Base-by-base conservation (phyloP, 2,113 vertebrate genomes). In the Brachypodius melanocephalos region DNA sequence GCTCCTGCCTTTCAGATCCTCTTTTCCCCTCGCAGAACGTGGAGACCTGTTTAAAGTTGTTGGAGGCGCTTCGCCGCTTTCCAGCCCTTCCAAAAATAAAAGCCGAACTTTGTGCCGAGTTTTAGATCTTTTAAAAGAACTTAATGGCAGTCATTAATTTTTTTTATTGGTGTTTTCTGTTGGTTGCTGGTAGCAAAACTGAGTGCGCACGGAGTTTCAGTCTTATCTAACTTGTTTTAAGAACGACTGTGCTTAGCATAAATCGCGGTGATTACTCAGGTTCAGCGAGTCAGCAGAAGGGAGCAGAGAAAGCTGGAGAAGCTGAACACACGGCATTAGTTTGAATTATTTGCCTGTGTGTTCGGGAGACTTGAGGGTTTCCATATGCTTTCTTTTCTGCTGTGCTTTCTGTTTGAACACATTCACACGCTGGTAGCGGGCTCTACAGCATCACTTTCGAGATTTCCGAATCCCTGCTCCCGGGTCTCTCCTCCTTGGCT, bases 11-110 rank as follows among this genome's bases (percentile, higher is more conserved):
- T 20, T 34, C 19, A 1, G 2, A 0, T 42, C 29, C 20, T 18
- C 1, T 29, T 62, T 48, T 19, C 20, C 4, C 32, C n/a, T 65
- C 10, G 16, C 18, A 3, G 46, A 10, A 31, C 0, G 57, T 3
- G 38, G 57, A 46, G 43, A 25, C 6, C 9, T 4, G 38, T 8
- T 46, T 66, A 0, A 63, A 84, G 91, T 54, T 68, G 55, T 6
- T 10, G 20, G 6, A 42, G 34, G 51, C 9, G 15, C 17, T 17
- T 42, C 2, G 1, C 7, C 8, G 2, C 62, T 61, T 52, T 9
- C 24, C 34, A n/a, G 36, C 49, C 17, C 28, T n/a, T 48, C 22
- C 3, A 5, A 9, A n/a, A 12, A 65, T 28, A 6, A 13, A 28
- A 29, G 12, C 14, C 2, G 7, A 42, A 67, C 86, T 85, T 58